Percentiles rank a stretch among this genome's conserved stretches.
phyloP scores from a whole-genome alignment of 2,888 invertebrate genomes.

The Amblyjoppa fuscipennis region DNA sequence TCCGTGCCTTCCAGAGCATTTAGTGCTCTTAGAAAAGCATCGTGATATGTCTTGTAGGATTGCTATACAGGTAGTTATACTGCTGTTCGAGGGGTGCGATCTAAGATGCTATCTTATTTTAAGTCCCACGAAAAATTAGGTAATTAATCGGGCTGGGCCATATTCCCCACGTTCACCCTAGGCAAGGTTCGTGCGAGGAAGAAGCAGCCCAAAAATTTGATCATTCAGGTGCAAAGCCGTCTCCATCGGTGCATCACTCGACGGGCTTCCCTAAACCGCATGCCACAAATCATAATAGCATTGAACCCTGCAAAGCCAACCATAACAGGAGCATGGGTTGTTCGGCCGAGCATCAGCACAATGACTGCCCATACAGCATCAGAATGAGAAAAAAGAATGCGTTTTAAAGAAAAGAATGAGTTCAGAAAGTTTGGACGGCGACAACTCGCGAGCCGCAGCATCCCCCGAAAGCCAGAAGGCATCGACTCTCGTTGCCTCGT shows the following conservation, averaged over 20 bases:
- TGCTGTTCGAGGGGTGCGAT: too few species aligned
- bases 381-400: conserved; percentile 39
- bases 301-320: not conserved
- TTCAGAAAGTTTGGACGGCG: conserved; percentile 27
- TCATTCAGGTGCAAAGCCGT: conserved; percentile 79
- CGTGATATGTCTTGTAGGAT: not conserved
- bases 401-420: conserved; percentile 9
- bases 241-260: conserved; percentile 41
- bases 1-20: conserved; percentile 21
- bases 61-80: too few species aligned
- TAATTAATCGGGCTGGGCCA: too few species aligned
- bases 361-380: conserved; percentile 2
- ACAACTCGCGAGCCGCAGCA: conserved; percentile 42
- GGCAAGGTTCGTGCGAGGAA: conserved; percentile 20
- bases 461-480: not conserved
- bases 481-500: conserved; percentile 67
- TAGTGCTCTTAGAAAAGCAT: not conserved
- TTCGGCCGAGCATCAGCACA: not conserved
- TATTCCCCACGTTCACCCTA: too few species aligned
- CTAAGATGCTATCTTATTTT: too few species aligned
- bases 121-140: too few species aligned
- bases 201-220: conserved; percentile 70
- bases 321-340: not conserved
- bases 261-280: conserved; percentile 12
- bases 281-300: not conserved